Evolutionary conservation across 1,140 invertebrate genomes (phyloP), one percentile per base, ranked within the genome.

Genomic region (Drosophila cardini): DNA sequence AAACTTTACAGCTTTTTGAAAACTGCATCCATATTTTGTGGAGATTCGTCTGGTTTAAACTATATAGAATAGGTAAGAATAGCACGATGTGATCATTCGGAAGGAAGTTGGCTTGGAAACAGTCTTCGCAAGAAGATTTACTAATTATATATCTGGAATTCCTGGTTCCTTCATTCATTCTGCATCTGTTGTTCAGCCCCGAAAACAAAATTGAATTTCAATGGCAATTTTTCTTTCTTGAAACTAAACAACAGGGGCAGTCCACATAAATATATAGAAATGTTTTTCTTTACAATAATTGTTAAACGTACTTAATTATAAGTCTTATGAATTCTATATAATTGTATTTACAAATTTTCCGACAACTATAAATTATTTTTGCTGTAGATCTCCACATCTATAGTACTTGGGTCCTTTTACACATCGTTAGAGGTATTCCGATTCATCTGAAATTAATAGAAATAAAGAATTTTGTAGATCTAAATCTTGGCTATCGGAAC

Each of bases 391-490:
- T 77, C 78, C 81, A 26, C 21, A 84, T 80, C 71, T 76, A 74
- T 61, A 72, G 74, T 68, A 26, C 21, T 26, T 26, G 80, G 78
- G 68, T 84, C 72, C 63, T 75, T 75, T 76, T 76, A 86, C 76
- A 68, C 57, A 78, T 78, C 52, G 62, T 81, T 86, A 86, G 80
- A 86, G 82, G 78, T 86, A 82, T 86, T 83, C 86, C 61, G 82
- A 86, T 82, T 86, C 82, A 81, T 83, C 82, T 86, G 57, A 60
- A 76, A 76, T 38, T 18, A 18, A 53, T 42, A 53, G 13, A 10
- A 43, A 7, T 7, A 16, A 13, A 11, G 4, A 6, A 15, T 16
- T 43, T 15, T 43, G 42, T 15, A 11, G 15, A 26, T 26, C 21
- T 4, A 26, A 26, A 26, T 26, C 21, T 26, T 26, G 21, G 21